Evolutionary conservation across 2,113 vertebrate species (phyloP).

Genomic region (Cranoglanis bouderius): DNA sequence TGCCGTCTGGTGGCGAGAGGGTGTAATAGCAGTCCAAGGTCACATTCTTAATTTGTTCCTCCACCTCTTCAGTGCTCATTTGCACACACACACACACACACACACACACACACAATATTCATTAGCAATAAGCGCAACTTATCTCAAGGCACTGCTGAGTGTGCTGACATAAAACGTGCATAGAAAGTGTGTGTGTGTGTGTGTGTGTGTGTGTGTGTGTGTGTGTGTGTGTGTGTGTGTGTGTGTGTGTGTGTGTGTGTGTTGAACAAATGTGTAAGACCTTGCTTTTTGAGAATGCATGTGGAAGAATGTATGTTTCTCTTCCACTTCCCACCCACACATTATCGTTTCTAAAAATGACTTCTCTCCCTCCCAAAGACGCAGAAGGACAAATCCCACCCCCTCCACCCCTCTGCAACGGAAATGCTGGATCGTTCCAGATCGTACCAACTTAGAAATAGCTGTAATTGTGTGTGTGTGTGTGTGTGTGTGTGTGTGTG

Average conservation of each 20-base stretch:
- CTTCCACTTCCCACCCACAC: slow-evolving; percentile 28
- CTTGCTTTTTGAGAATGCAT: slow-evolving; percentile 3
- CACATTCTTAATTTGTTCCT: not conserved
- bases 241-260: not conserved
- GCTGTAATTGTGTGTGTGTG: not conserved
- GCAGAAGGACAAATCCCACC: slow-evolving; percentile 5
- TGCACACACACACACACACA: not conserved
- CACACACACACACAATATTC: not conserved
- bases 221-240: not conserved
- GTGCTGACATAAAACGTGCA: not conserved
- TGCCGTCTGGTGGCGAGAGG: slow-evolving; percentile 12
- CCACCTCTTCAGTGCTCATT: not conserved
- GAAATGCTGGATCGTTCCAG: slow-evolving; percentile 36
- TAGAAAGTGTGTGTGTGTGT: not conserved
- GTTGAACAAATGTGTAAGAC: not conserved
- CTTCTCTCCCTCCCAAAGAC: slow-evolving; percentile 17
- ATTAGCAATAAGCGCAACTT: not conserved
- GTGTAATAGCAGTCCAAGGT: not conserved
- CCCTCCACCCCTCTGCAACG: slow-evolving; percentile 2
- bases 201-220: not conserved
- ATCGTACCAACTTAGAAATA: slow-evolving; percentile 25
- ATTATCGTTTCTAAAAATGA: slow-evolving; percentile 33
- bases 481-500: not conserved
- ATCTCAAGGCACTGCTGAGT: not conserved
- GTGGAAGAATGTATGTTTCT: not conserved